A percentile compares a stretch with the other conserved stretches of the same genome.
Conservation (phyloP, 2,113 vertebrate species). For the Semnornis frantzii region DNA sequence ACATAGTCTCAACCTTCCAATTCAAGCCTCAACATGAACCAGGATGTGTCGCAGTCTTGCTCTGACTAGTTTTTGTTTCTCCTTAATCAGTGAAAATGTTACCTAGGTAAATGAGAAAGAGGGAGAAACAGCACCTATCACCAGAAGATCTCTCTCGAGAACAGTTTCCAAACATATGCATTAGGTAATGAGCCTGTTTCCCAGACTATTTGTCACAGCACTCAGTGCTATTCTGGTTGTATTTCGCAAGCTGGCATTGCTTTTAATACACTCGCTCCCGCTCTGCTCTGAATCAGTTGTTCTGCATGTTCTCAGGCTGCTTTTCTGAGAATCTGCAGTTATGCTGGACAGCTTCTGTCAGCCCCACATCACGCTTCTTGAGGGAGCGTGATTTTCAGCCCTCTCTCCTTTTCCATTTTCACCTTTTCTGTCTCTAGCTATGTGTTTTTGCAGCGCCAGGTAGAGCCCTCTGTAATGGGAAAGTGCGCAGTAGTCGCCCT, state of each 20-base stretch:
- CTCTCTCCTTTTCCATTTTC: background rate
- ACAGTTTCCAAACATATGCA: constrained; percentile 56
- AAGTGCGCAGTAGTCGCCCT: background rate
- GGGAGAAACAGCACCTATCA: constrained; percentile 45
- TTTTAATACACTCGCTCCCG: background rate
- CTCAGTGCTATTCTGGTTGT: constrained; percentile 36
- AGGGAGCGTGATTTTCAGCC: background rate
- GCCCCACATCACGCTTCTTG: background rate
- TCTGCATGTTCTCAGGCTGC: background rate
- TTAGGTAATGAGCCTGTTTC: constrained; percentile 53
- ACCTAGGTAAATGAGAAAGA: constrained; percentile 35
- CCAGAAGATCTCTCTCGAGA: constrained; percentile 23
- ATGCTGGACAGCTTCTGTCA: background rate
- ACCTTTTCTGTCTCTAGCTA: background rate
- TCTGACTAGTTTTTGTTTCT: background rate
- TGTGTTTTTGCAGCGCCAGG: background rate
- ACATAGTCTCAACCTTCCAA: background rate
- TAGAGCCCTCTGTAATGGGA: background rate
- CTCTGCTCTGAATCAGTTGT: constrained; percentile 24
- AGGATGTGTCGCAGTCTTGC: background rate
- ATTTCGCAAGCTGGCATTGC: constrained; percentile 26
- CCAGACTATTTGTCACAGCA: constrained; percentile 31
- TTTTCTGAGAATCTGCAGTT: background rate
- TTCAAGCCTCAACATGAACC: background rate
- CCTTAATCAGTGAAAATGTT: constrained; percentile 25